Base-by-base conservation (phyloP, 1,140 invertebrate species). In the Zaprionus vittiger region DNA sequence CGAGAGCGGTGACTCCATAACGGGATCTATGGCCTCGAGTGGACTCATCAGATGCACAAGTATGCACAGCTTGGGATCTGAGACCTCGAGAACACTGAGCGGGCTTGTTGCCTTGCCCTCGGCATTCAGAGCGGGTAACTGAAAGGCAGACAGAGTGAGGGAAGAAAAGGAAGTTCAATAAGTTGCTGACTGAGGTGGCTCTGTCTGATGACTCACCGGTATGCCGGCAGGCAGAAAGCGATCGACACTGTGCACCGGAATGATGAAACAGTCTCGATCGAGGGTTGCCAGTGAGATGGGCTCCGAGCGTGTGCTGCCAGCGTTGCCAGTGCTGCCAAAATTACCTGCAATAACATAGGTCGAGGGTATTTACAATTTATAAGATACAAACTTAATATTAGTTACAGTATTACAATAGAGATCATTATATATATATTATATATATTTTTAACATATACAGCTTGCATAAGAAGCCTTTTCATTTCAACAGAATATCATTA, bases 41-140 rank as follows among this genome's bases (percentile, higher is more conserved):
- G 96, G 96, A 73, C 96, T 97, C 97, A 98, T 98, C 72, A 98
- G 94, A 92, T 98, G 97, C 54, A 97, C 96, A 71, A 97, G 93
- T 73, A 98, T 95, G 92, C 96, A 97, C 64, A 97, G 93, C 86
- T 98, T 97, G 1, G 97, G 97, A 93, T 98, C 97, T 44, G 97
- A 96, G 6, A 98, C 96, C 94, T 98, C 96, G 14, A 97, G 93
- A 14, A 97, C 95, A 74, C 96, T 96, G 31, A 97, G 92, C 7
- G 95, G 95, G 86, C 95, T 95, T 54, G 92, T 84, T 93, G 93
- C 73, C 94, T 95, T 91, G 94, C 87, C 89, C 7, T 94, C 93
- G 31, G 94, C 93, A 72, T 94, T 93, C 14, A 94, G 92, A 63
- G 94, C 94, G 20, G 93, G 94, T 59, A 94, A 91, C 74, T 93